Evolutionary conservation across 2,888 invertebrate genomes (phyloP).

Genomic region (Nomada fabriciana): DNA sequence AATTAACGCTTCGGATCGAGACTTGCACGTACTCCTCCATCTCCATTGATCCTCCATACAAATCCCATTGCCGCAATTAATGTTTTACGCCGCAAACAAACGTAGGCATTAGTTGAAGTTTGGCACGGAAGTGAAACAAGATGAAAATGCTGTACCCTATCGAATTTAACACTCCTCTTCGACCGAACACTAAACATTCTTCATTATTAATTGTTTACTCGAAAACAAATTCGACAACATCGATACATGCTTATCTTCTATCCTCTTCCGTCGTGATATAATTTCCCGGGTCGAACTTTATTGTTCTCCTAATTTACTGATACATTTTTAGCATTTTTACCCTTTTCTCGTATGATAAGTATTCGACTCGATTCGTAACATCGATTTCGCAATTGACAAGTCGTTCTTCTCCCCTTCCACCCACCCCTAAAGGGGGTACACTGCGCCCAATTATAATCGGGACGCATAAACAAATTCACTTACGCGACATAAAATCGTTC

Average conservation of each 20-base stretch:
- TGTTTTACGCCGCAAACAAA: background rate
- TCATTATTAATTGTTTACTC: background rate
- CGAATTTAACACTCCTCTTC: background rate
- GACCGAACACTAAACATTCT: conserved; percentile 16
- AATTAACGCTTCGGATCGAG: background rate
- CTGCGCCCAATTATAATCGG: background rate
- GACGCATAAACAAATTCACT: conserved; percentile 11
- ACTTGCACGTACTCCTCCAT: background rate
- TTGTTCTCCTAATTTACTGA: conserved; percentile 14
- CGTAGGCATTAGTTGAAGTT: conserved; percentile 12
- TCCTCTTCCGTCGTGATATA: background rate
- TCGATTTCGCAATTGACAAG: conserved; percentile 41
- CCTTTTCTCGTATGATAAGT: conserved; percentile 1
- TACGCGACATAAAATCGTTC: conserved; percentile 26
- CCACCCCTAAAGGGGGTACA: background rate
- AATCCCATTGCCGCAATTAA: too few relatives aligned
- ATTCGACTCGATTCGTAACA: background rate
- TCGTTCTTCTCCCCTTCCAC: background rate
- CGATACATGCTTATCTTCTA: background rate
- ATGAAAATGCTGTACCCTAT: conserved; percentile 14
- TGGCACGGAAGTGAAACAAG: conserved; percentile 46
- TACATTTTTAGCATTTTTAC: conserved; percentile 3
- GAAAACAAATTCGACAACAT: conserved; percentile 7
- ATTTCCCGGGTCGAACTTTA: conserved; percentile 2
- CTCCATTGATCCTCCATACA: background rate